Base-by-base conservation (phyloP, 1,140 invertebrate species). In the Ostrea edulis region DNA sequence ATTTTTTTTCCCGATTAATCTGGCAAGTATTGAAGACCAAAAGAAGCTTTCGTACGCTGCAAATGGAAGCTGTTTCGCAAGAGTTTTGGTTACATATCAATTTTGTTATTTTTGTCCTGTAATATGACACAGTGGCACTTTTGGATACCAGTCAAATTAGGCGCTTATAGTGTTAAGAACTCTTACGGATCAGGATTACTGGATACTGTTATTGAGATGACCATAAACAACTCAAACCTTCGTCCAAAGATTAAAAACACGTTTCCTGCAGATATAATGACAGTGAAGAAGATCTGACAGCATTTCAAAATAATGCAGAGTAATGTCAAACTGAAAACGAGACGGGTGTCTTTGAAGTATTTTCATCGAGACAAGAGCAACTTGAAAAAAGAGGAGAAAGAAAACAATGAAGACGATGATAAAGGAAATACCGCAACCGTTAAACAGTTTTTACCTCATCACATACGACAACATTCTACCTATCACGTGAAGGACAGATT, bases 181-280 rank as follows among this genome's bases (percentile, higher is more conserved):
- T 29, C 14, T 29, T 29, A 25, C 22, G 68, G 22, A 35, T 25
- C 8, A 14, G 29, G 68, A 77, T 77, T 77, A 77, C 14, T 35
- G 8, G 22, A 77, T 29, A 77, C 58, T 62, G 58, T 77, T 77
- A 17, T 77, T 35, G 68, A 77, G 68, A 77, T 77, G 68, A 77
- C 68, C 68, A 77, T 35, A 77, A 77, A 77, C 68, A 29, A 4
- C 3, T 8, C 14, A 12, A 25, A 77, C 25, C n/a, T 62, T 62
- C 55, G 55, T 62, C 55, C 55, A 62, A 62, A 62, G 55, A 62
- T 62, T n/a, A 62, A 62, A 62, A 62, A 62, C 55, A 7, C n/a
- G 5, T 7, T 17, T 5, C 14, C 7, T 62, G 55, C 55, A 62
- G n/a, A 62, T 44, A 62, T 62, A 17, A 62, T 62, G 68, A 77